These are phyloP conservation scores for Corythoichthys intestinalis DNA, from an alignment of 2,113 vertebrate species.

Conservation along the genomic window DNA sequence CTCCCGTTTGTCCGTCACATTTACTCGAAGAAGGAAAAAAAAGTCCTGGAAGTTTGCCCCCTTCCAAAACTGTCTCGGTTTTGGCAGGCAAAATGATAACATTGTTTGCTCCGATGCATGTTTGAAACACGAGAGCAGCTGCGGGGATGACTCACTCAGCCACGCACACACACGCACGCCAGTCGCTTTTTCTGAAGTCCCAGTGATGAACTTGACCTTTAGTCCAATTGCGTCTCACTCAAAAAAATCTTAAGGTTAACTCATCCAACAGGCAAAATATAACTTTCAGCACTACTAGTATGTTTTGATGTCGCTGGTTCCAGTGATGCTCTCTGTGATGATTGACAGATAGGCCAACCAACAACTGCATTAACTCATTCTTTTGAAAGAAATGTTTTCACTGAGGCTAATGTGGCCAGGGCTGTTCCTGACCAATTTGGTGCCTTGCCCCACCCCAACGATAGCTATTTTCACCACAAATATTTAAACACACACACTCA, in stretches of 20 bases:
- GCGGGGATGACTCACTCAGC: background rate
- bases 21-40: background rate
- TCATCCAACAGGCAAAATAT: background rate
- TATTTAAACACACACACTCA: no score
- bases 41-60: background rate
- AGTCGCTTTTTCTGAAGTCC: background rate
- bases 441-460: no score
- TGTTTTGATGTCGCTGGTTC: background rate
- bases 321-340: background rate
- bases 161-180: background rate
- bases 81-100: slow-evolving; percentile 6
- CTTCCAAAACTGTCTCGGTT: slow-evolving; percentile 1
- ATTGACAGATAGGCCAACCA: background rate
- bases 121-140: slow-evolving; percentile 2
- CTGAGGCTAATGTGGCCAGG: no score
- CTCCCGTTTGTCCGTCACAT: background rate
- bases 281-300: background rate
- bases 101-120: background rate
- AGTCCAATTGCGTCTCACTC: background rate
- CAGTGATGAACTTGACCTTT: background rate
- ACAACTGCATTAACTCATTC: background rate
- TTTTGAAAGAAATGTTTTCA: no score
- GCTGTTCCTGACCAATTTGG: no score
- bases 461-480: no score
- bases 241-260: background rate